Percentiles rank a stretch among this genome's conserved stretches.
Evolutionary conservation across 2,113 vertebrate species (phyloP).

Genomic region (Sceloporus undulatus): DNA sequence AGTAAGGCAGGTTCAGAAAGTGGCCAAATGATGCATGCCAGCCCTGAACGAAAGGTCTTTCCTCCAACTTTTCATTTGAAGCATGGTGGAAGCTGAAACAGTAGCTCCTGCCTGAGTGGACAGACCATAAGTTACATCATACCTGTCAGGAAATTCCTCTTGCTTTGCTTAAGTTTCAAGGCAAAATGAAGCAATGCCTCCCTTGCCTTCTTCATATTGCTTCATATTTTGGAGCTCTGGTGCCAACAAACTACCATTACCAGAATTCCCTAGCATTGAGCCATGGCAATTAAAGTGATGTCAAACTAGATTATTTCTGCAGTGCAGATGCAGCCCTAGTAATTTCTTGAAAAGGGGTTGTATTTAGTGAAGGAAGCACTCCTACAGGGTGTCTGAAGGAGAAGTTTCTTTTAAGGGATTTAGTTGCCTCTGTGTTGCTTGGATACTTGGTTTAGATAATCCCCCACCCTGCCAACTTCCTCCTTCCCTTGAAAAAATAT

Average conservation of each 20-base stretch:
- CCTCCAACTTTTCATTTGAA: not conserved
- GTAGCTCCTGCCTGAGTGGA: not conserved
- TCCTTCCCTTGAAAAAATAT: not conserved
- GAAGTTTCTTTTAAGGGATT: not conserved
- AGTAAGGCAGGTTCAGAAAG: too few species aligned
- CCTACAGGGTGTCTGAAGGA: not conserved
- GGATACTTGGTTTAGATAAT: conserved; percentile 9
- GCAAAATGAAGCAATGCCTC: not conserved
- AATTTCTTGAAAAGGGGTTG: not conserved
- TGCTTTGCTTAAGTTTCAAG: not conserved
- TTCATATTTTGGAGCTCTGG: too few species aligned
- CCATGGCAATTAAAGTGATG: too few species aligned
- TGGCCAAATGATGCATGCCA: too few species aligned
- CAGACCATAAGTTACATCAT: not conserved
- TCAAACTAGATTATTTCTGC: not conserved
- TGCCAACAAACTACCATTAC: too few species aligned
- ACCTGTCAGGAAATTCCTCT: not conserved
- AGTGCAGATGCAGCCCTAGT: too few species aligned
- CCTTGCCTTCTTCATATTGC: not conserved
- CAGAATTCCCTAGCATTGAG: too few species aligned
- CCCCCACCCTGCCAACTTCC: not conserved
- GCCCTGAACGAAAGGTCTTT: not conserved
- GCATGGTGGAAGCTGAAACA: not conserved
- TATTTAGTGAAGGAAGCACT: not conserved
- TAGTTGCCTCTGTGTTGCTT: conserved; percentile 2